A percentile compares a stretch with the other conserved stretches of the same genome.
These are phyloP conservation scores for Calameuta pallipes DNA, from an alignment of 2,888 invertebrate genomes.

Conservation along the genomic window DNA sequence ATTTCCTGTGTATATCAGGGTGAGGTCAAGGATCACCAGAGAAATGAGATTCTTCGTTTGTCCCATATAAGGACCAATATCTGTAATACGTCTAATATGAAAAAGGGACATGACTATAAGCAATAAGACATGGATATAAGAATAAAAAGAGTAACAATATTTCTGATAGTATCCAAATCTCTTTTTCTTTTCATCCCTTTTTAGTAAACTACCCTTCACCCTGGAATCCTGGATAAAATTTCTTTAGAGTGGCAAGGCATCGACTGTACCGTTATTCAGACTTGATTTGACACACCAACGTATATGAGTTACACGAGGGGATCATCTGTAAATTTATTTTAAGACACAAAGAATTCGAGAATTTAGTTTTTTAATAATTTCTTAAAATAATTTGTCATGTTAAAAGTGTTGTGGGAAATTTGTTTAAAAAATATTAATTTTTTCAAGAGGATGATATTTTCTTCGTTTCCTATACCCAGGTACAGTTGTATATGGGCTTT, in stretches of 20 bases:
- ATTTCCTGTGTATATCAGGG: neutral
- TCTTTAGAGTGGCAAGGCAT: neutral
- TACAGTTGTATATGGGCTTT: neutral
- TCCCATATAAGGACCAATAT: neutral
- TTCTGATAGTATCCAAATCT: neutral
- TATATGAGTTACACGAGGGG: neutral
- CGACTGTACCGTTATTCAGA: neutral
- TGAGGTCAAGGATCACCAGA: neutral
- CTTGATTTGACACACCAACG: neutral
- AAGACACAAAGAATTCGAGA: neutral
- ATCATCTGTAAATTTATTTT: neutral
- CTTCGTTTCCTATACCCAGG: neutral
- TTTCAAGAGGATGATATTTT: neutral
- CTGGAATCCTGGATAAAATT: neutral
- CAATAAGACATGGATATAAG: neutral
- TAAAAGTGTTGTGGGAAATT: neutral
- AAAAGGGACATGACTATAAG: neutral
- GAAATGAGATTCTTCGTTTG: neutral
- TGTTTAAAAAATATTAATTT: neutral
- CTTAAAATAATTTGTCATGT: too few species aligned
- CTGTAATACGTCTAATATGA: neutral
- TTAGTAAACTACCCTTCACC: neutral
- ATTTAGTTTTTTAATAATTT: neutral
- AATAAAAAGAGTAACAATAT: neutral
- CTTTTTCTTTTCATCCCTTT: neutral